Percentiles rank a stretch among this genome's conserved stretches.
These are phyloP conservation scores for Dorcus parallelipipedus DNA, from an alignment of 2,888 invertebrate species.

Conservation along the genomic window DNA sequence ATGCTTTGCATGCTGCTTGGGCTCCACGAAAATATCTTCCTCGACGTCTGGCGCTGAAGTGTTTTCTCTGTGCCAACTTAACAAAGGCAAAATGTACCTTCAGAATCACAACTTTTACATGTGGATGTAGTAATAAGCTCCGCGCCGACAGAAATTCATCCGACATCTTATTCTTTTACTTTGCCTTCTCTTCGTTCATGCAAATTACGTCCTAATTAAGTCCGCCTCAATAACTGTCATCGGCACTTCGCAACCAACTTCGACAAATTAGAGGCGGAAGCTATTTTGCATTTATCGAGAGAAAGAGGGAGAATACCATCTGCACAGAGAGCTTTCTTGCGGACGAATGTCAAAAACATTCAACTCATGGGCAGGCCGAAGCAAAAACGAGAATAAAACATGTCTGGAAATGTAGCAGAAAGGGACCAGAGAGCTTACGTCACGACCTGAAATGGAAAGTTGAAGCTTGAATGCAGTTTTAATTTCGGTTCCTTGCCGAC, in stretches of 20 bases:
- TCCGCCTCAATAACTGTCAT: conserved; percentile 13
- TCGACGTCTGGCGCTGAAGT: not conserved
- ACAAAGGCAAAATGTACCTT: not conserved
- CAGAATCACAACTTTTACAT: not conserved
- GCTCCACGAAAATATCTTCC: not conserved
- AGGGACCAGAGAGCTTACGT: conserved; percentile 3
- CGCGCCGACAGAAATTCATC: not conserved
- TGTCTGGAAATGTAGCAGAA: conserved; percentile 6
- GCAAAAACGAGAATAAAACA: conserved; percentile 8
- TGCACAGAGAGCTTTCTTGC: conserved; percentile 22
- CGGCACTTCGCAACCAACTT: conserved; percentile 10
- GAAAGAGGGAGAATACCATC: conserved; percentile 11
- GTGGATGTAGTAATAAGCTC: not conserved
- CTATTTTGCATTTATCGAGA: conserved; percentile 20
- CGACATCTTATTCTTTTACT: conserved; percentile 3
- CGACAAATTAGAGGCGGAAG: conserved; percentile 16
- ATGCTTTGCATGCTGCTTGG: conserved; percentile 13
- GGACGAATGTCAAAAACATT: conserved; percentile 6
- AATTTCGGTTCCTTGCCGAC: conserved; percentile 5
- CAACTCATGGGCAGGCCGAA: not conserved
- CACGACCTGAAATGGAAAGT: conserved; percentile 11
- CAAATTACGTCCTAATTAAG: conserved; percentile 7
- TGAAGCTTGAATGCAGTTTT: conserved; percentile 6
- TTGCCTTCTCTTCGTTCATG: too few relatives aligned
- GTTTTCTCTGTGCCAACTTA: not conserved